Conservation (phyloP, 2,888 invertebrate species). For the Iselma pallidipennis region DNA sequence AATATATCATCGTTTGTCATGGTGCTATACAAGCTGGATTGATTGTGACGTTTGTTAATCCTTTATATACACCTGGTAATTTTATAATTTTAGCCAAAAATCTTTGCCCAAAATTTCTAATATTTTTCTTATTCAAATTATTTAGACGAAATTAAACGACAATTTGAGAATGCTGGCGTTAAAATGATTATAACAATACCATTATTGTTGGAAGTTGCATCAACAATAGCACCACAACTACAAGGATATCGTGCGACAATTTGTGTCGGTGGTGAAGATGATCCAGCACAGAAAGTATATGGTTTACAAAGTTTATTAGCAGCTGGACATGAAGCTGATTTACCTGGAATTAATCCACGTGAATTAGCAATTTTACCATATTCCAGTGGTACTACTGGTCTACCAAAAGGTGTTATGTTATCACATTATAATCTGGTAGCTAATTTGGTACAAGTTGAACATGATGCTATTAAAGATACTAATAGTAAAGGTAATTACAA, state of each 20-base stretch:
- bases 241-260: conserved; percentile 66
- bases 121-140: neutral
- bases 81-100: neutral
- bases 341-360: conserved; percentile 58
- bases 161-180: conserved; percentile 66
- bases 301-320: conserved; percentile 52
- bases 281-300: conserved; percentile 52
- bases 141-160: conserved; percentile 66
- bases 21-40: conserved; percentile 70
- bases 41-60: conserved; percentile 70
- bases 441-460: conserved; percentile 51
- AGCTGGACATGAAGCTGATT: conserved; percentile 49
- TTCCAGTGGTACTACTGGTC: conserved; percentile 79
- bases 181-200: conserved; percentile 68
- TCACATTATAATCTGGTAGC: conserved; percentile 68
- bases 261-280: conserved; percentile 66
- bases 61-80: conserved; percentile 68
- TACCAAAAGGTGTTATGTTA: conserved; percentile 79
- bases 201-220: conserved; percentile 64
- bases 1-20: conserved; percentile 68
- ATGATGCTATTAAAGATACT: conserved; percentile 42
- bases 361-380: conserved; percentile 65
- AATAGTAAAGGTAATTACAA: conserved; percentile 36
- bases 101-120: neutral
- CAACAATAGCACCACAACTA: conserved; percentile 60